Evolutionary conservation across 2,888 invertebrate genomes (phyloP), one percentile per base, ranked within the genome.

Genomic region (Dynastes tityus): DNA sequence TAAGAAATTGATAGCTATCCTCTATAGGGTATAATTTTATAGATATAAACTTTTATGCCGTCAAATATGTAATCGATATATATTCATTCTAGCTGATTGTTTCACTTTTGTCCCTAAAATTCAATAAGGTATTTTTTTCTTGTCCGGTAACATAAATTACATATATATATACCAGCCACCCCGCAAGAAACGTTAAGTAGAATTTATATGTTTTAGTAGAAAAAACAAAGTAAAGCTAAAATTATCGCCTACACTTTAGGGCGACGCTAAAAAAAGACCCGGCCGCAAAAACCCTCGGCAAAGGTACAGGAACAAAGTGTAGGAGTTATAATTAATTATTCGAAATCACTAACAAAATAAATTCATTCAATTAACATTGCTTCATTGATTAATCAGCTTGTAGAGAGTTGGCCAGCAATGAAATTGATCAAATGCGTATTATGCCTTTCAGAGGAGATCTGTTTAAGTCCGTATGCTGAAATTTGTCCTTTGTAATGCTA

Each of bases 341-440:
- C 49, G 58, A 71, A 55, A 71, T 71, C 71, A 40, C 58, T 22
- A 58, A 71, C 71, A 22, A 55, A 68, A 68, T 68, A 68, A 68
- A 51, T 53, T 70, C 53, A 22, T 53, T 51, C 70, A 51, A 70
- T 70, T 70, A 70, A 70, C 70, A 53, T 70, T 32, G 51, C 51
- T 70, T 70, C 53, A 70, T 70, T 70, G 70, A 70, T 70, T 70
- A 27, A 70, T 51, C 70, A 70, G 53, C 51, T 49, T 27, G 70
- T 4, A 51, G 5, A 70, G 16, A 40, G 65, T n/a, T 11, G 16
- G 16, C 16, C 32, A 3, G 37, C 37, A 16, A 40, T 65, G 45
- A 40, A 32, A 65, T 65, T 65, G 40, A 65, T 65, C 37, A 65
- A 65, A 4, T 37, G 40, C 55, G 8, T 45, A 45, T 45, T 45